Evolutionary conservation across 2,113 vertebrate genomes (phyloP).

Genomic region (Tyrannus savana): DNA sequence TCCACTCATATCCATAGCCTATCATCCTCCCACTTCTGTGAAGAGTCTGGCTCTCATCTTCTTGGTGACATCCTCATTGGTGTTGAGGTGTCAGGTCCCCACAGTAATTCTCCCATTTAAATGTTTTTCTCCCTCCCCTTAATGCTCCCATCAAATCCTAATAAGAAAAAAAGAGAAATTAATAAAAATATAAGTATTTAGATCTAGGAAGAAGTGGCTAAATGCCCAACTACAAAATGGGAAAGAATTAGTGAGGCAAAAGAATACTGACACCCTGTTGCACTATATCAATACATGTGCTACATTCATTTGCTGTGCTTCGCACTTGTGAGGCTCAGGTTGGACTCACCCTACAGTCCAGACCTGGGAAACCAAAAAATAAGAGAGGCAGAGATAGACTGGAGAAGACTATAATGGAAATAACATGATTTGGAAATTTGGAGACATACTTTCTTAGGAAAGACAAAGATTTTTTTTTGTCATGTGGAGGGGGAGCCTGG

Average conservation of each 20-base stretch:
- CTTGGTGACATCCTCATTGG: neutral
- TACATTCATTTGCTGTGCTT: neutral
- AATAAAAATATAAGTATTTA: neutral
- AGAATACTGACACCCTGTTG: neutral
- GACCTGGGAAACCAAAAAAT: neutral
- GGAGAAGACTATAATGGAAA: neutral
- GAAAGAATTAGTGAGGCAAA: neutral
- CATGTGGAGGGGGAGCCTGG: neutral
- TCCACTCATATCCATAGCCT: neutral
- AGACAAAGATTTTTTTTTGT: neutral
- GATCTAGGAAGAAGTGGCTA: neutral
- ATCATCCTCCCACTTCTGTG: neutral
- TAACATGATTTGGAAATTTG: neutral
- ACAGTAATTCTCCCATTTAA: neutral
- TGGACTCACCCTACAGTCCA: neutral
- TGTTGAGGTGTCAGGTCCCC: neutral
- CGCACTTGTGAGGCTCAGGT: neutral
- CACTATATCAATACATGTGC: fast-evolving
- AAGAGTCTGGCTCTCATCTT: neutral
- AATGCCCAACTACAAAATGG: neutral
- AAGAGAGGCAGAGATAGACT: neutral
- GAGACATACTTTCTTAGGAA: neutral
- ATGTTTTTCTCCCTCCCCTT: neutral
- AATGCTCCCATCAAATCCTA: neutral
- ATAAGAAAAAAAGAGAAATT: neutral